Evolutionary conservation across 2,888 invertebrate species (phyloP).

Genomic region (Allacma fusca): DNA sequence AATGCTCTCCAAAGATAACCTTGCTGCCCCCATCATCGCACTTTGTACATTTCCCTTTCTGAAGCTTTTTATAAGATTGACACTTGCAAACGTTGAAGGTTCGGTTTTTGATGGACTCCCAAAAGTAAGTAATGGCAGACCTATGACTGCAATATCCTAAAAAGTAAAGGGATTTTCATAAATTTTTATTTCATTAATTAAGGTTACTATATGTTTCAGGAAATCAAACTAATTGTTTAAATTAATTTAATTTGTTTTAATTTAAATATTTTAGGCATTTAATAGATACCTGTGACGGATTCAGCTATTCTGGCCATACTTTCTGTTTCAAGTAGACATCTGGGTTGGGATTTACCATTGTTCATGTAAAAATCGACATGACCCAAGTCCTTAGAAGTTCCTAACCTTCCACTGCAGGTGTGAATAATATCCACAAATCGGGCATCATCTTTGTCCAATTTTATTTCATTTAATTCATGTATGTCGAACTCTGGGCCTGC

Average conservation of each 20-base stretch:
- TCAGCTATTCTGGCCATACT: slow-evolving; percentile 1
- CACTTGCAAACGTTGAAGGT: slow-evolving; percentile 1
- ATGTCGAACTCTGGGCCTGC: slow-evolving; percentile 17
- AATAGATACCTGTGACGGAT: slow-evolving; percentile 11
- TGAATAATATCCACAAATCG: slow-evolving; percentile 11
- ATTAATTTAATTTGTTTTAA: not conserved
- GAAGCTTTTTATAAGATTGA: not conserved
- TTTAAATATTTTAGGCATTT: not conserved
- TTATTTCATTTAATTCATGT: not conserved
- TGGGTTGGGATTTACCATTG: not conserved
- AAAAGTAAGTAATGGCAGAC: slow-evolving; percentile 8
- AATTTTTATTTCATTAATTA: slow-evolving; percentile 5
- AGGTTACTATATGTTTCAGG: not conserved
- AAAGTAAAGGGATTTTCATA: not conserved
- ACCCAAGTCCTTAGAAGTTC: not conserved
- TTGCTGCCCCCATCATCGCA: not conserved
- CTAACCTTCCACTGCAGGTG: not conserved
- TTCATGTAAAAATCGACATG: slow-evolving; percentile 25
- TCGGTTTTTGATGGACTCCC: not conserved
- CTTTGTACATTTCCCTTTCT: slow-evolving; percentile 2
- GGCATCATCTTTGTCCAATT: slow-evolving; percentile 5
- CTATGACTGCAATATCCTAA: slow-evolving; percentile 8
- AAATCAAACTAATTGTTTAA: not conserved
- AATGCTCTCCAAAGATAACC: slow-evolving; percentile 17
- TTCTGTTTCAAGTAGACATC: not conserved